These are phyloP conservation scores for Hyposoter dolosus DNA, from an alignment of 2,888 invertebrate species.

Conservation along the genomic window DNA sequence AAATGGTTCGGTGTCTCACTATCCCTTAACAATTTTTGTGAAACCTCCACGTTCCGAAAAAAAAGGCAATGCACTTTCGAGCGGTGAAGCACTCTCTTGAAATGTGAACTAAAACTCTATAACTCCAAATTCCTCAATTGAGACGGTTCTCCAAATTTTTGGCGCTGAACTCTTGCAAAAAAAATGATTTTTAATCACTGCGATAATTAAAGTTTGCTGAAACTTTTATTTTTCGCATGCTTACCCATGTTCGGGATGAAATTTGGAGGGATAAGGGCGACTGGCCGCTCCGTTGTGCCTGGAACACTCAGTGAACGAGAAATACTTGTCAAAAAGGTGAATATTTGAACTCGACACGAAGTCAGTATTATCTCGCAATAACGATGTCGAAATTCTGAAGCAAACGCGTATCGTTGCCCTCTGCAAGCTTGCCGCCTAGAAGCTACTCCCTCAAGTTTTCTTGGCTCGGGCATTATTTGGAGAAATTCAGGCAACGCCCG, in stretches of 20 bases:
- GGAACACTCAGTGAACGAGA: not conserved
- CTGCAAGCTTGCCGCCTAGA: conserved; percentile 38
- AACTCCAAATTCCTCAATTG: not conserved
- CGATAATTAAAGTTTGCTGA: not conserved
- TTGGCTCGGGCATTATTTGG: conserved; percentile 60
- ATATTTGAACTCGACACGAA: conserved; percentile 15
- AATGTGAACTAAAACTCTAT: not conserved
- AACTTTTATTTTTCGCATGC: not conserved
- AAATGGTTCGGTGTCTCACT: conserved; percentile 44
- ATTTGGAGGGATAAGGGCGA: not conserved
- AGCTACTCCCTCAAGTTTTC: conserved; percentile 49
- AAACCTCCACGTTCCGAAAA: not conserved
- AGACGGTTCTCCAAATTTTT: not conserved
- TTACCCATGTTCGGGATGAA: not conserved
- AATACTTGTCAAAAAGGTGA: not conserved
- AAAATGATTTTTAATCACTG: too few species aligned
- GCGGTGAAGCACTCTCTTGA: not conserved
- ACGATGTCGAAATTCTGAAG: conserved; percentile 54
- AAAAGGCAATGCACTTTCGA: not conserved
- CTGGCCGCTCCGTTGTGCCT: not conserved
- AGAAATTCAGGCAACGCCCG: conserved; percentile 59
- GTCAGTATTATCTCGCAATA: conserved; percentile 60
- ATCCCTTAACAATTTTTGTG: conserved; percentile 30
- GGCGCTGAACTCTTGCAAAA: not conserved
- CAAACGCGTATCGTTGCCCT: conserved; percentile 18